These are phyloP conservation scores for Drosophila merina DNA, from an alignment of 2,888 invertebrate species.

Conservation along the genomic window DNA sequence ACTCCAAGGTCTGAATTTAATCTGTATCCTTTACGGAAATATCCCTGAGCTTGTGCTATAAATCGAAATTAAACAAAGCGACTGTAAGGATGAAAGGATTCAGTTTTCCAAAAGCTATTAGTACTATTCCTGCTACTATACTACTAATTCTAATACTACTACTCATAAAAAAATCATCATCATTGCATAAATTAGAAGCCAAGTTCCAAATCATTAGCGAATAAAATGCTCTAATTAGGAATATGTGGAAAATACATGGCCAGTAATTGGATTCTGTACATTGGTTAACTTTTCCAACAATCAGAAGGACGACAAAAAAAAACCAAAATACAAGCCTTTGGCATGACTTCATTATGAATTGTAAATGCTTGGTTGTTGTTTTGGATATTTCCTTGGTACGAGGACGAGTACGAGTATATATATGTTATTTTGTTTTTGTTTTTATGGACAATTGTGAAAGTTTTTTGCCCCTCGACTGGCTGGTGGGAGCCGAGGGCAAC, in stretches of 20 bases:
- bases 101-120: too few species aligned
- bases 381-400: slow-evolving; percentile 11
- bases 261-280: slow-evolving; percentile 35
- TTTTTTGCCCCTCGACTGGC: slow-evolving; percentile 12
- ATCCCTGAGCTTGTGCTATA: slow-evolving; percentile 7
- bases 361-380: slow-evolving; percentile 29
- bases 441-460: slow-evolving; percentile 42
- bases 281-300: slow-evolving; percentile 32
- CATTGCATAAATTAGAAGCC: background rate
- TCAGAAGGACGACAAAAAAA: background rate
- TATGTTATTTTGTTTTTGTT: slow-evolving; percentile 11
- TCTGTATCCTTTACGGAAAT: background rate
- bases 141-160: too few species aligned
- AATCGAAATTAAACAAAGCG: background rate
- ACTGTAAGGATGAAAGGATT: slow-evolving; percentile 10
- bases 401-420: background rate
- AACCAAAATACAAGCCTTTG: slow-evolving; percentile 16
- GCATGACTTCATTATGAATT: slow-evolving; percentile 42
- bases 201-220: slow-evolving; percentile 12
- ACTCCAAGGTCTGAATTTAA: slow-evolving; percentile 16
- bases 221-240: slow-evolving; percentile 25
- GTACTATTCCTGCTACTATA: too few species aligned
- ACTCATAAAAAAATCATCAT: too few species aligned
- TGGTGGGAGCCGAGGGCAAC: slow-evolving; percentile 24
- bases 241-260: slow-evolving; percentile 15